These are phyloP conservation scores for Podarcis cretensis DNA, from an alignment of 2,113 vertebrate genomes.

Conservation along the genomic window DNA sequence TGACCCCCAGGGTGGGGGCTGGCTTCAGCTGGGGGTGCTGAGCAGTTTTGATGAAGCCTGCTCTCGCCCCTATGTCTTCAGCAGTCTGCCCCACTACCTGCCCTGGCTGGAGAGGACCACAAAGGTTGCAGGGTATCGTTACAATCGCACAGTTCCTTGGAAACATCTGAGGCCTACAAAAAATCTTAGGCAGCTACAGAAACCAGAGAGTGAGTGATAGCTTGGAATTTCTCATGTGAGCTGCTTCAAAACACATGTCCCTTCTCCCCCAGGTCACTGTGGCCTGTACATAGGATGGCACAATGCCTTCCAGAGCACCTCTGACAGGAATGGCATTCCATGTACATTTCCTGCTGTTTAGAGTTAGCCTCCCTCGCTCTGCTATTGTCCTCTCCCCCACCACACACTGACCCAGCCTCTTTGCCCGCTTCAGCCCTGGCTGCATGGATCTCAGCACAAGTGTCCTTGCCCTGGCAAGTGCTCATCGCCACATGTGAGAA, in stretches of 20 bases:
- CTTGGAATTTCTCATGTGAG: no score
- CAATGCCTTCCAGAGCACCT: neutral
- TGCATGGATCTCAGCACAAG: slow-evolving; percentile 38
- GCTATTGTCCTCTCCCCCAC: neutral
- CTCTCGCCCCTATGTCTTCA: slow-evolving; percentile 50
- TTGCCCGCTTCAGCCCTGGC: slow-evolving; percentile 9
- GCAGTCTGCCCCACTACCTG: slow-evolving; percentile 36
- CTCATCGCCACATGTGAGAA: slow-evolving; percentile 30
- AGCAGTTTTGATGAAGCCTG: slow-evolving; percentile 46
- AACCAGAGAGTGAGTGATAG: slow-evolving; percentile 40
- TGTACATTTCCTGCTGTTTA: neutral
- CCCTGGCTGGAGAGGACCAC: slow-evolving; percentile 44
- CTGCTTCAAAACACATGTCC: no score
- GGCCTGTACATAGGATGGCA: neutral
- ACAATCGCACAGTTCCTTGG: slow-evolving; percentile 29
- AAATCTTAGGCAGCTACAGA: slow-evolving; percentile 13
- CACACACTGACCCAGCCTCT: neutral
- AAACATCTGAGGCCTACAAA: neutral
- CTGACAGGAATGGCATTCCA: neutral
- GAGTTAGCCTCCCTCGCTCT: neutral
- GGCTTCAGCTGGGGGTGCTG: slow-evolving; percentile 50
- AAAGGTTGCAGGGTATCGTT: neutral
- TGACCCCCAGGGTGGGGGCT: slow-evolving; percentile 26
- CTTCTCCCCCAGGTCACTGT: neutral
- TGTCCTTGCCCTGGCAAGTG: slow-evolving; percentile 43